Evolutionary conservation across 2,888 invertebrate genomes (phyloP), one percentile per base, ranked within the genome.

Genomic region (Chaitophorus viminalis): DNA sequence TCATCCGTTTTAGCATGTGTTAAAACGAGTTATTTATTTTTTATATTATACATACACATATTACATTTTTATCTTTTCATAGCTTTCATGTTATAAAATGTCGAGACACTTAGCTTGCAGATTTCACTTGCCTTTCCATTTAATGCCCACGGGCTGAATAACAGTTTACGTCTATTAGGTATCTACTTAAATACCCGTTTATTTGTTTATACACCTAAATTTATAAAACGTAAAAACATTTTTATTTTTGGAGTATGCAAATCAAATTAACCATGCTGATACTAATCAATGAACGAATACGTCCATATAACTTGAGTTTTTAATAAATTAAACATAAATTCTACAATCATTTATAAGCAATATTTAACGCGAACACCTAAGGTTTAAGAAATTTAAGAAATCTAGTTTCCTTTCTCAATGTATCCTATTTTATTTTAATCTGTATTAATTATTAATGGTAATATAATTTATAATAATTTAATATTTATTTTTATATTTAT

Each of bases 61-160:
- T 46, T 2, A 46, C 65, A 46, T 18, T 25, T 70, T 70, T 60
- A 29, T 83, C 36, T 76, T 84, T 65, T 76, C 33, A 85, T 52
- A 31, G 76, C 68, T 68, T 77, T 85, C 84, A 1, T 76, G 76
- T 33, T 60, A 36, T 84, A 76, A 77, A 77, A 68, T 77, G 76
- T 77, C 76, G 52, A 46, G 46, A 85, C 68, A 68, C 68, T 46
- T 83, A 76, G 31, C 39, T 39, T 25, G 21, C 33, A 74, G 76
- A 84, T 85, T 85, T 85, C 84, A 77, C 84, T 68, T 46, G 76
- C 84, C 76, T 85, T 85, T 85, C 84, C 77, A 77, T 85, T 85
- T 85, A n/a, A 46, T 68, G 18, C 5, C 46, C 33, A 5, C 77
- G 3, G 84, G 77, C 52, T 33, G n/a, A 85, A 77, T 68, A 77